Conservation (phyloP, 1,140 invertebrate species). For the Drosophila saltans region DNA sequence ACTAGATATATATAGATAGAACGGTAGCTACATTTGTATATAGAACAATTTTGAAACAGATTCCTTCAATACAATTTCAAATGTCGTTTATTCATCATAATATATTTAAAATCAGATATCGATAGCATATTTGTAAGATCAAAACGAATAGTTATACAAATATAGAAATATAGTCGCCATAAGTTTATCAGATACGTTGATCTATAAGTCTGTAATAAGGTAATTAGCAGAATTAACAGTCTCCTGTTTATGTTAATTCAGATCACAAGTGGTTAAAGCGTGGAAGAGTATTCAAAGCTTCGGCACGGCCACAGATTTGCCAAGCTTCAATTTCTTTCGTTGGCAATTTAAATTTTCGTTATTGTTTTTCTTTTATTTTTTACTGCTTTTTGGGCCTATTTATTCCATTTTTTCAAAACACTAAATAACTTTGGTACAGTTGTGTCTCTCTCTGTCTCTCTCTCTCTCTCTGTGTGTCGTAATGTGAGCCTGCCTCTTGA, state of each 20-base stretch:
- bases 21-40: too few species aligned
- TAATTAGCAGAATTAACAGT: too few species aligned
- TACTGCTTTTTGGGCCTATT: slow-evolving; percentile 56
- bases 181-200: too few species aligned
- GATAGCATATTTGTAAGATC: too few species aligned
- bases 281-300: not conserved
- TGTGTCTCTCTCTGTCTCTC: slow-evolving; percentile 18
- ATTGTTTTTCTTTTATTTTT: slow-evolving; percentile 14
- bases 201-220: too few species aligned
- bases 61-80: too few species aligned
- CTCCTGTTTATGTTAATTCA: not conserved
- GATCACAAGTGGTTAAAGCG: not conserved
- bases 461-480: not conserved
- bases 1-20: too few species aligned
- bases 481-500: slow-evolving; percentile 14
- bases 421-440: slow-evolving; percentile 34
- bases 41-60: too few species aligned
- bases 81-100: too few species aligned
- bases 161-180: too few species aligned
- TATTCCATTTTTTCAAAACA: slow-evolving; percentile 22
- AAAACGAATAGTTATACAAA: too few species aligned
- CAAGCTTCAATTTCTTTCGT: slow-evolving; percentile 5
- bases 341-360: slow-evolving; percentile 11
- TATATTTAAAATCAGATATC: too few species aligned
- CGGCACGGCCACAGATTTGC: not conserved